phyloP scores from a whole-genome alignment of 2,113 vertebrate species.

The Oostethus manadensis region DNA sequence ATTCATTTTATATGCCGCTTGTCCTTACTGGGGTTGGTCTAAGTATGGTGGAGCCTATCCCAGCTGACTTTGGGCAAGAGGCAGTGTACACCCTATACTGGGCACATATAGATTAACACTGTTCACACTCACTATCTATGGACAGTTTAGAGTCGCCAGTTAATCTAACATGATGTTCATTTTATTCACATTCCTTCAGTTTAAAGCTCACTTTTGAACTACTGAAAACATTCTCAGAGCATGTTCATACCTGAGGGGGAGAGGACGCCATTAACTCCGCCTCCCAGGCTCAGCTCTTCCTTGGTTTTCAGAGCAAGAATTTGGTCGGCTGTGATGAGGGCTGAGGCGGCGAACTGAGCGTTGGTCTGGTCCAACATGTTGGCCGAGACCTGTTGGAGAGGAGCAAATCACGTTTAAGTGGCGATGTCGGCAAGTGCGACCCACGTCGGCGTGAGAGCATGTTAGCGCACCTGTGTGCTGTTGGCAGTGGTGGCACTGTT shows the following conservation, averaged over 20 bases:
- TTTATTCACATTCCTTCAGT: too few species aligned
- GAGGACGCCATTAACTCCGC: slow-evolving; percentile 94
- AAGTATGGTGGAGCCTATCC: too few species aligned
- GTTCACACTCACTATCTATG: too few species aligned
- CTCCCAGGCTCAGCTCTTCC: slow-evolving; percentile 89
- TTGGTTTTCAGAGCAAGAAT: slow-evolving; percentile 93
- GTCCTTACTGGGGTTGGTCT: too few species aligned
- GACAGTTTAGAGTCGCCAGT: too few species aligned
- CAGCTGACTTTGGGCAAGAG: too few species aligned
- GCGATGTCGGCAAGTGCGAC: neutral
- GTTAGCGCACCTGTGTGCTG: slow-evolving; percentile 47
- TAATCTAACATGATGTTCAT: too few species aligned
- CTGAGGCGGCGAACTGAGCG: slow-evolving; percentile 95
- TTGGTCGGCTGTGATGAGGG: slow-evolving; percentile 90
- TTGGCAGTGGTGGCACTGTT: slow-evolving; percentile 74
- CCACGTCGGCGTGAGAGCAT: neutral
- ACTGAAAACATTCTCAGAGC: too few species aligned
- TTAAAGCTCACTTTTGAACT: too few species aligned
- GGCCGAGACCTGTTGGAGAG: slow-evolving; percentile 72
- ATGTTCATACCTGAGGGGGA: slow-evolving; percentile 86
- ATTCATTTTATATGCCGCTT: too few species aligned
- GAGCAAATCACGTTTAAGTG: neutral
- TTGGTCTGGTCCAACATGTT: slow-evolving; percentile 94
- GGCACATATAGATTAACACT: too few species aligned
- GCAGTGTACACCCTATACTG: too few species aligned